Percentiles rank a stretch among this genome's conserved stretches.
These are phyloP conservation scores for Amblyopsis hoosieri DNA, from an alignment of 2,797 vertebrate genomes.

Conservation along the genomic window DNA sequence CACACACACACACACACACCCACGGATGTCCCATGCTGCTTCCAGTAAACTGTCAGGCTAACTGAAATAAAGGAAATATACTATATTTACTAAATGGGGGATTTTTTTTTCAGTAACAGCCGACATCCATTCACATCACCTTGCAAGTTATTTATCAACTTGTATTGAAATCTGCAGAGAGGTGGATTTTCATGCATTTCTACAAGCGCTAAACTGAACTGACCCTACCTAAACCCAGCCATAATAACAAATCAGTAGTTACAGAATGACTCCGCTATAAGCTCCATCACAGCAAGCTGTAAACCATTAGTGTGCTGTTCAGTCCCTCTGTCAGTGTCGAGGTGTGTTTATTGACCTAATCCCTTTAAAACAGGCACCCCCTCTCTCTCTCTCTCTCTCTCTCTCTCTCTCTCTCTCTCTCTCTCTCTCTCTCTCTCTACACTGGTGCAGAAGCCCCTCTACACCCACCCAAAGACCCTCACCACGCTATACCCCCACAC, in stretches of 20 bases:
- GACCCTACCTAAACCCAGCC: neutral
- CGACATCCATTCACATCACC: too few species aligned
- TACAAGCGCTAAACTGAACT: too few species aligned
- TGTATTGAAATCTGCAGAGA: too few species aligned
- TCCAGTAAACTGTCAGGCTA: conserved; percentile 53
- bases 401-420: neutral
- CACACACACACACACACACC: neutral
- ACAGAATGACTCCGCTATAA: too few species aligned
- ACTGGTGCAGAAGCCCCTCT: neutral
- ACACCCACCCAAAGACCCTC: neutral
- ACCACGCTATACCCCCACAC: conserved; percentile 24
- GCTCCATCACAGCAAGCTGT: conserved; percentile 10
- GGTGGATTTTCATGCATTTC: too few species aligned
- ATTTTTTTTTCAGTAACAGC: too few species aligned
- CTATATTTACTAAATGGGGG: too few species aligned
- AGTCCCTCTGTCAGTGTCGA: conserved; percentile 32
- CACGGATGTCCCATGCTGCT: conserved; percentile 55
- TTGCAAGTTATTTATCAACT: too few species aligned
- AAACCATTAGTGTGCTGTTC: conserved; percentile 54
- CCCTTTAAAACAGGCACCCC: conserved; percentile 45
- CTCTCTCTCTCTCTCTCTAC: conserved; percentile 12
- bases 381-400: conserved; percentile 4
- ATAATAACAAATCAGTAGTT: conserved; percentile 1
- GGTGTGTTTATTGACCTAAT: conserved; percentile 66
- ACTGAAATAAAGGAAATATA: neutral